Evolutionary conservation across 2,888 invertebrate genomes (phyloP).

Genomic region (Caenorhabditis sp.): DNA sequence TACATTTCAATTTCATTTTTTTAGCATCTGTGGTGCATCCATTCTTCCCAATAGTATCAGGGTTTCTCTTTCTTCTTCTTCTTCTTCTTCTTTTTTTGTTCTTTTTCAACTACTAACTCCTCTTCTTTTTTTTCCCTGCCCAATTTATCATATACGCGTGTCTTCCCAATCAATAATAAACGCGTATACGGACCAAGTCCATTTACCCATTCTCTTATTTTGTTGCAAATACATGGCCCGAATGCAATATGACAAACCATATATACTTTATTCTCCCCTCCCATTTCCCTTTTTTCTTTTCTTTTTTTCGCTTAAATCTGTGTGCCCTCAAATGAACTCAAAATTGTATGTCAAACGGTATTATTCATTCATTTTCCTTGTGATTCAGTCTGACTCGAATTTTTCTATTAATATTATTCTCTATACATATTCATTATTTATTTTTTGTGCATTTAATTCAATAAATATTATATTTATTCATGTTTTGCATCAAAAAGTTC

Average conservation of each 20-base stretch:
- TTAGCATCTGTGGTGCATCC: constrained; percentile 19
- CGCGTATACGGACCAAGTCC: constrained; percentile 38
- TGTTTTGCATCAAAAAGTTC: no score
- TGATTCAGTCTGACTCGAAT: constrained; percentile 1
- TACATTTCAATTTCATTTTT: constrained; percentile 27
- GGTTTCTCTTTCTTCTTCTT: neutral
- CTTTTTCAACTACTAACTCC: constrained; percentile 1
- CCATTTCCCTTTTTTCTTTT: neutral
- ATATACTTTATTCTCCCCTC: neutral
- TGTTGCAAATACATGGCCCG: constrained; percentile 20
- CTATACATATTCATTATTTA: neutral
- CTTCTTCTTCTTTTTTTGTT: neutral
- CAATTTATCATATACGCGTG: constrained; percentile 17
- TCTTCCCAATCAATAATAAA: constrained; percentile 20
- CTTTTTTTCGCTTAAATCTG: no score
- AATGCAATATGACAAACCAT: constrained; percentile 20
- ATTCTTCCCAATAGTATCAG: constrained; percentile 6
- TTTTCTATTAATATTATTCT: neutral
- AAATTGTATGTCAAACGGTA: constrained; percentile 39
- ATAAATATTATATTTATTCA: neutral
- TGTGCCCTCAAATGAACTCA: constrained; percentile 24
- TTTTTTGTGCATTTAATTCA: constrained; percentile 1
- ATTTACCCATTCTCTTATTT: neutral
- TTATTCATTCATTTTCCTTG: constrained; percentile 5
- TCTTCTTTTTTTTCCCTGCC: no score